These are phyloP conservation scores for Nasonia longicornis DNA, from an alignment of 1,140 invertebrate genomes.

Conservation along the genomic window DNA sequence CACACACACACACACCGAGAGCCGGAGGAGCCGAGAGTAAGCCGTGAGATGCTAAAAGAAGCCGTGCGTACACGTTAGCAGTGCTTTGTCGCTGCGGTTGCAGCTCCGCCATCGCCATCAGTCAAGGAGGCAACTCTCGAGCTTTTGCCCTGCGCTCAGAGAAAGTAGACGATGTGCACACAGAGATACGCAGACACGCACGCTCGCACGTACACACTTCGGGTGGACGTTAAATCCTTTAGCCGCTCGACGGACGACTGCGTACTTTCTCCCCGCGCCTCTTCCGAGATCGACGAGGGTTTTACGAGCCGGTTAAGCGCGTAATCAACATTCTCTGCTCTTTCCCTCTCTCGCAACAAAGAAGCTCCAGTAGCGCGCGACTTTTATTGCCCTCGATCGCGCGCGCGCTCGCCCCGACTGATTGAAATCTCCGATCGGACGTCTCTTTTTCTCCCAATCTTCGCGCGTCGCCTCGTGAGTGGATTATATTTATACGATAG, in stretches of 20 bases:
- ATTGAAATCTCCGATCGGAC: conserved; percentile 36
- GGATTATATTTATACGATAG: too few relatives aligned
- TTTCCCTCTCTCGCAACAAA: conserved; percentile 14
- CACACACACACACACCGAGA: too few relatives aligned
- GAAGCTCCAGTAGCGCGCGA: neutral
- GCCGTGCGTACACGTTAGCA: neutral
- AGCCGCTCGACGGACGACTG: neutral
- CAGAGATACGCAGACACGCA: neutral
- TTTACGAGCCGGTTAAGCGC: conserved; percentile 42
- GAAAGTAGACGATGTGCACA: neutral
- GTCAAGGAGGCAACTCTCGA: conserved; percentile 2
- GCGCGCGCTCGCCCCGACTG: neutral
- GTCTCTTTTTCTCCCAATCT: conserved; percentile 35
- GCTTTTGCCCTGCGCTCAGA: neutral
- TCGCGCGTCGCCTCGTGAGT: neutral
- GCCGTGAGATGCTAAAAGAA: conserved; percentile 1
- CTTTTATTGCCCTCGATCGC: conserved; percentile 30
- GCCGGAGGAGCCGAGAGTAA: too few relatives aligned
- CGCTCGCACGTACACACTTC: neutral
- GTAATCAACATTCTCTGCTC: conserved; percentile 38
- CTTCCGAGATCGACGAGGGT: conserved; percentile 24
- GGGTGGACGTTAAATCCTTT: conserved; percentile 17
- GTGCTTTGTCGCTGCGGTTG: neutral
- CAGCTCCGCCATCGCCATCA: neutral
- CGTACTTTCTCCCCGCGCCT: neutral